Conservation (phyloP, 2,797 vertebrate species). For the Cottoperca gobio region DNA sequence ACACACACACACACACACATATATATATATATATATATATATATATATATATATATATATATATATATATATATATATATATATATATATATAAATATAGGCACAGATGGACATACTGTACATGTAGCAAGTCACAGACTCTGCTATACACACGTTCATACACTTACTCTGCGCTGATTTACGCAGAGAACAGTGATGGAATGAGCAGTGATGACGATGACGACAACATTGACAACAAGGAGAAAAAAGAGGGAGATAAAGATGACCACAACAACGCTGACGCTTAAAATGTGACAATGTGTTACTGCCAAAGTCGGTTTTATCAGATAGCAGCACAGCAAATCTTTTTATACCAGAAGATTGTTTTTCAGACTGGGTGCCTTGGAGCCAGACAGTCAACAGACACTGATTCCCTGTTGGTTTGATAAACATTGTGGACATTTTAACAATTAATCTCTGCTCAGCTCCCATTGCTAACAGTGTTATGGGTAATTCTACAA, state of each 20-base stretch:
- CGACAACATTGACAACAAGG: neutral
- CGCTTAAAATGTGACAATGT: slow-evolving; percentile 12
- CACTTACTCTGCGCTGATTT: neutral
- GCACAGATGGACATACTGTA: slow-evolving; percentile 39
- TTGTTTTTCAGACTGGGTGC: slow-evolving; percentile 25
- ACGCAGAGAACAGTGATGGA: neutral
- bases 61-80: too few species aligned
- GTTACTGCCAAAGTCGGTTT: slow-evolving; percentile 27
- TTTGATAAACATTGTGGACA: slow-evolving; percentile 7
- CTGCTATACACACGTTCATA: slow-evolving; percentile 14
- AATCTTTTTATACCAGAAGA: slow-evolving; percentile 30
- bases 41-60: too few species aligned
- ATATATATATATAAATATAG: neutral
- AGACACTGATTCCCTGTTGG: neutral
- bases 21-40: too few species aligned
- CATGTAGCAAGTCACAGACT: slow-evolving; percentile 21
- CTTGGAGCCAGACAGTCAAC: slow-evolving; percentile 28
- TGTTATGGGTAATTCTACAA: neutral
- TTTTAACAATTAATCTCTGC: neutral
- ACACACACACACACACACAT: slow-evolving; percentile 3
- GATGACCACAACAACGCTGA: neutral
- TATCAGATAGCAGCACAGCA: slow-evolving; percentile 25
- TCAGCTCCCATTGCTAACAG: neutral
- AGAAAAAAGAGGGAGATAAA: neutral
- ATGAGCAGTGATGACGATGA: neutral